Conservation (phyloP, 2,113 vertebrate genomes). For the Dipodomys spectabilis region DNA sequence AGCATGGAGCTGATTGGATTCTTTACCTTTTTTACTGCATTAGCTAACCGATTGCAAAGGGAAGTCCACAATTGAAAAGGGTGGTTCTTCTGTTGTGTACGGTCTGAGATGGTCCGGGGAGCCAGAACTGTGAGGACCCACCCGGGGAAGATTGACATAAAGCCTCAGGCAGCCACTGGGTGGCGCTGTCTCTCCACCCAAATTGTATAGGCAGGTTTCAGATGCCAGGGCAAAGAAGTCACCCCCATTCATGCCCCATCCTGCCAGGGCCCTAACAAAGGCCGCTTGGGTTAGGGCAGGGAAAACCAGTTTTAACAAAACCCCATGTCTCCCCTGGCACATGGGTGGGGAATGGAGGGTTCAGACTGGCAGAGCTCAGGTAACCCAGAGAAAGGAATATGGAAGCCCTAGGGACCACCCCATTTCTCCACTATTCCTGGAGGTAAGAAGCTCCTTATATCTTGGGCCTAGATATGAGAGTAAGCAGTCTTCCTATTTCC, state of each 20-base stretch:
- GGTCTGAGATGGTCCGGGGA: background rate
- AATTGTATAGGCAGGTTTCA: slow-evolving; percentile 45
- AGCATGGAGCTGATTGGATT: background rate
- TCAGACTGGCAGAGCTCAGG: slow-evolving; percentile 1
- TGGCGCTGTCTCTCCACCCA: slow-evolving; percentile 76
- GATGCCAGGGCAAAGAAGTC: slow-evolving; percentile 79
- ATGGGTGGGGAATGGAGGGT: slow-evolving; percentile 49
- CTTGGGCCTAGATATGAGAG: background rate
- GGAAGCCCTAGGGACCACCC: background rate
- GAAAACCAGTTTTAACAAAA: slow-evolving; percentile 76
- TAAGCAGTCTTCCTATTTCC: slow-evolving; percentile 35
- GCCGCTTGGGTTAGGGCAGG: slow-evolving; percentile 69
- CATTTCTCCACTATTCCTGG: background rate
- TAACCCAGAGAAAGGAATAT: slow-evolving; percentile 11
- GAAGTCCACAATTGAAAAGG: slow-evolving; percentile 28
- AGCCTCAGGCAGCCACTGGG: slow-evolving; percentile 69
- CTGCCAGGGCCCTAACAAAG: slow-evolving; percentile 77
- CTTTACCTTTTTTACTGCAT: slow-evolving; percentile 47
- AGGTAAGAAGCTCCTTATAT: slow-evolving; percentile 18
- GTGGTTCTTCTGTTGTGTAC: background rate
- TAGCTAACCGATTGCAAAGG: slow-evolving; percentile 39
- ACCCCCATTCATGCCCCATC: slow-evolving; percentile 77
- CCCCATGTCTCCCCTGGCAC: background rate
- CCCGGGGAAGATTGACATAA: slow-evolving; percentile 17
- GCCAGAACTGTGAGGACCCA: background rate